Evolutionary conservation across 2,797 vertebrate species (phyloP), one percentile per base, ranked within the genome.

Genomic region (Siniperca obscura): DNA sequence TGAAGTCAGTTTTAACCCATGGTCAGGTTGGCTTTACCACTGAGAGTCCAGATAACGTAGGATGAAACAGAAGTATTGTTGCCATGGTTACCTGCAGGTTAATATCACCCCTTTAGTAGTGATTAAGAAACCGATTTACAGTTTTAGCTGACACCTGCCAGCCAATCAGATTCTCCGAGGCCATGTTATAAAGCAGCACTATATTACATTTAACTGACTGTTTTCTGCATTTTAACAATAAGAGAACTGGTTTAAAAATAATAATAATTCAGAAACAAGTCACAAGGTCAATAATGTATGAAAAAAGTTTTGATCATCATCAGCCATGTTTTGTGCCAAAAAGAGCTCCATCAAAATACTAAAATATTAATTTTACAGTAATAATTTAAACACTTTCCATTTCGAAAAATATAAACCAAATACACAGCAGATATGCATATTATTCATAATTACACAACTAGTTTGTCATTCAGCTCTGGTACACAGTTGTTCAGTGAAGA

Each of bases 381-480:
- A 44, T 68, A 19, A 77, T 76, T 38, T 6, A 61, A 78, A 38
- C 73, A 7, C 48, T 3, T 30, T 30, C 30, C 30, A 30, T 30
- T 30, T 30, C 3, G 30, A 30, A 30, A 30, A 30, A 30, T 30
- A 30, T 30, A 30, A 30, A 30, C 30, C 30, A 52, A 65, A 77
- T 5, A 25, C 56, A 12, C 2, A n/a, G 16, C 50, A 70, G 48
- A 82, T 61, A 40, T 69, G 72, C 68, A 82, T 30, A 86, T 92
- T 86, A 85, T 85, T 86, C 81, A 86, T 60, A 80, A 87, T 89
- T 82, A 89, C 73, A 72, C 70, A 80, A 88, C 22, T 73, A 2
- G 67, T 74, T 91, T 86, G 76, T 68, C 74, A 82, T 89, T 90
- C 78, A 91, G 77, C 81, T 50, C 4, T 21, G 62, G 52, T 50